Conservation (phyloP, 2,797 vertebrate genomes). For the Trachops cirrhosus region DNA sequence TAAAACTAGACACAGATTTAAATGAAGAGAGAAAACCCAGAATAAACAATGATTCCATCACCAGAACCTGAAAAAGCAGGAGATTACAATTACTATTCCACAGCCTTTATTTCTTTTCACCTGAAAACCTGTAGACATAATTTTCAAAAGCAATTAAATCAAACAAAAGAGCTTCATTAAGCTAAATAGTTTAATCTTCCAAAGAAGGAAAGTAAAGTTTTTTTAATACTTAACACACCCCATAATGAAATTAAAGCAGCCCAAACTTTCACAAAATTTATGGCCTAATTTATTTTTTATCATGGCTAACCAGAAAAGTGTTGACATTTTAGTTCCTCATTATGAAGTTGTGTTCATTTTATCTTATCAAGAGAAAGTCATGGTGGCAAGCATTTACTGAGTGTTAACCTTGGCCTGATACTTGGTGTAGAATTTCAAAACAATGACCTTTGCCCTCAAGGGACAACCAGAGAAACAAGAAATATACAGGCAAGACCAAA, state of each 20-base stretch:
- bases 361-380: constrained; percentile 24
- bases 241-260: not conserved
- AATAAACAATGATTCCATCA: not conserved
- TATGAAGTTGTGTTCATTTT: not conserved
- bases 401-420: not conserved
- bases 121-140: not conserved
- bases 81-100: not conserved
- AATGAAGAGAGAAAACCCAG: not conserved
- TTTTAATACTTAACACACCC: not conserved
- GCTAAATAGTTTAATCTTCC: not conserved
- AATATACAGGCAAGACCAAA: not conserved
- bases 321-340: constrained; percentile 51
- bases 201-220: not conserved
- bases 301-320: not conserved
- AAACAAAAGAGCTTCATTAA: not conserved
- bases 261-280: not conserved
- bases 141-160: not conserved
- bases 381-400: not conserved
- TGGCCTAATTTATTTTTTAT: not conserved
- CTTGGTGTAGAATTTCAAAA: constrained; percentile 9
- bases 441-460: not conserved
- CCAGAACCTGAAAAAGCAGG: not conserved
- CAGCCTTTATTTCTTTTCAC: not conserved
- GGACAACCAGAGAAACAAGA: not conserved
- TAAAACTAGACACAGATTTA: not conserved